A percentile compares a stretch with the other conserved stretches of the same genome.
Conservation (phyloP, 2,113 vertebrate species). For the Vulpes lagopus region DNA sequence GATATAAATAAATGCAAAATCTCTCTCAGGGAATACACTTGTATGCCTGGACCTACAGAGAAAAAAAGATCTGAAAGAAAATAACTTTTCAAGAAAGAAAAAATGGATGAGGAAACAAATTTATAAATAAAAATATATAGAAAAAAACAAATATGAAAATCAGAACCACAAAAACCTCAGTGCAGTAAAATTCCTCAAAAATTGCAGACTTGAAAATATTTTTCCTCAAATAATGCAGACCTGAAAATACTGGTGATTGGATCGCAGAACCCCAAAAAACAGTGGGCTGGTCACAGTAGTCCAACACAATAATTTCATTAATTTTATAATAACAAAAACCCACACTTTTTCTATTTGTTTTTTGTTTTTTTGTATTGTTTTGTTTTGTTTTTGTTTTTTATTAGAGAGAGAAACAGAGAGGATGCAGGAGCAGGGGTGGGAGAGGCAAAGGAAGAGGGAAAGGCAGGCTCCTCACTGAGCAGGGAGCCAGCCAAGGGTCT, state of each 20-base stretch:
- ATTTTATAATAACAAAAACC: neutral
- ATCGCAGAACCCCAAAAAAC: neutral
- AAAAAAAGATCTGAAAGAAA: neutral
- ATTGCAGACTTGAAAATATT: neutral
- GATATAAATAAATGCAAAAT: neutral
- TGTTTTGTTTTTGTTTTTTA: too few species aligned
- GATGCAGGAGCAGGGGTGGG: too few species aligned
- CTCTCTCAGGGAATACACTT: neutral
- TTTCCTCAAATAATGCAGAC: neutral
- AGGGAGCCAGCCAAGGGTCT: too few species aligned
- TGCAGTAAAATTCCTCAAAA: neutral
- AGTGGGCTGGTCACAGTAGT: neutral
- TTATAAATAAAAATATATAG: neutral
- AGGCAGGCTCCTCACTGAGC: too few species aligned
- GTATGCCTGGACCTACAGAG: neutral
- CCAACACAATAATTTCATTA: neutral
- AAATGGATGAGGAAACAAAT: neutral
- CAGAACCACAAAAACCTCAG: neutral
- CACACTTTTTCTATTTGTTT: neutral
- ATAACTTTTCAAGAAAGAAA: neutral
- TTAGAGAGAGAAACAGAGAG: too few species aligned
- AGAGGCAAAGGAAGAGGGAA: too few species aligned
- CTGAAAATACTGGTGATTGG: neutral
- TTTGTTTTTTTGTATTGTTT: too few species aligned
- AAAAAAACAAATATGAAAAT: neutral